phyloP scores from a whole-genome alignment of 2,888 invertebrate species.

The Timema cristinae region DNA sequence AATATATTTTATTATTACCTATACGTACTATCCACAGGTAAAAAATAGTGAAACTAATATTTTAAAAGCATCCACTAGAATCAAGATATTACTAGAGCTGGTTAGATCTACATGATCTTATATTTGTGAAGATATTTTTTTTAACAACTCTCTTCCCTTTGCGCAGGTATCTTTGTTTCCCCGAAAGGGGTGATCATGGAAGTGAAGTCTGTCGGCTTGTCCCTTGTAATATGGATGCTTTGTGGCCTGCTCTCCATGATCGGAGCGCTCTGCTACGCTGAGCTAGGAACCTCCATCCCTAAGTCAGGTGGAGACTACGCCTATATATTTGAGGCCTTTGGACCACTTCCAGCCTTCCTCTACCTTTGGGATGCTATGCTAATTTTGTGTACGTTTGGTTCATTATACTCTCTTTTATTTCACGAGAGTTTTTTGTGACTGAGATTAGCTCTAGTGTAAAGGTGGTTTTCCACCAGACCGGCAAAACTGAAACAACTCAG shows the following conservation, averaged over 20 bases:
- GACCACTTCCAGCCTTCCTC: constrained; percentile 86
- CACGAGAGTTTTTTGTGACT: neutral
- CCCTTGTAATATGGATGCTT: constrained; percentile 79
- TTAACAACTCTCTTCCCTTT: constrained; percentile 27
- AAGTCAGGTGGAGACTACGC: constrained; percentile 97
- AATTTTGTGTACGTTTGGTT: constrained; percentile 80
- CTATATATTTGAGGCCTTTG: constrained; percentile 90
- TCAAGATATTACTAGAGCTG: no score
- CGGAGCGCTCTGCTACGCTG: constrained; percentile 95
- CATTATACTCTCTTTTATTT: neutral
- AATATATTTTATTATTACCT: no score
- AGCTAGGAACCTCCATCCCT: constrained; percentile 84
- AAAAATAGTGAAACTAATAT: no score
- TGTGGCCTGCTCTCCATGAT: constrained; percentile 88
- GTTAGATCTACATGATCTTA: no score
- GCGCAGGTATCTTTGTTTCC: constrained; percentile 86
- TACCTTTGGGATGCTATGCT: constrained; percentile 97
- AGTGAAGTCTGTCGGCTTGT: constrained; percentile 85
- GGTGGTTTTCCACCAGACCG: no score
- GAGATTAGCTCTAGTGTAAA: no score
- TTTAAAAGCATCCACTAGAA: no score
- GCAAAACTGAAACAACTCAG: no score
- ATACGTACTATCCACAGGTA: no score
- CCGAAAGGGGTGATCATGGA: constrained; percentile 90
- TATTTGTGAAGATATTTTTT: no score